Evolutionary conservation across 1,140 invertebrate species (phyloP).

Genomic region (Euura saliciscinereae): DNA sequence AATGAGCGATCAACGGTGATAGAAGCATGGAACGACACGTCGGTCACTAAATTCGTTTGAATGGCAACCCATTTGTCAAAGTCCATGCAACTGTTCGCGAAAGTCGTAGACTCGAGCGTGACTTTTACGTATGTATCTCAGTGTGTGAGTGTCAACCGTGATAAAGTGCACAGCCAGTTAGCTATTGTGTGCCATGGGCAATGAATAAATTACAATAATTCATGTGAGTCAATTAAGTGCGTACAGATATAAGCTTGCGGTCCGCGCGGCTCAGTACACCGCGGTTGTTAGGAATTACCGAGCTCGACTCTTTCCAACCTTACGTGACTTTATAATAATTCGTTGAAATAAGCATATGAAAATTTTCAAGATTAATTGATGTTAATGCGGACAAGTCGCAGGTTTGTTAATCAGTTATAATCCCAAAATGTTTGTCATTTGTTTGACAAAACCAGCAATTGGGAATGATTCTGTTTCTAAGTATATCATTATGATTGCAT

Average conservation of each 20-base stretch:
- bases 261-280: not conserved
- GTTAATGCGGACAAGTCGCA: not conserved
- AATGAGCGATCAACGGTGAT: not conserved
- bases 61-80: not conserved
- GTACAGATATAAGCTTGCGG: not conserved
- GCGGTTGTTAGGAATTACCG: not conserved
- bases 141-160: not conserved
- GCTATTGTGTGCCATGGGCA: slow-evolving; percentile 6
- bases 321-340: not conserved
- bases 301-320: not conserved
- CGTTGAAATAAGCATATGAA: not conserved
- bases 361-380: not conserved
- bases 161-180: slow-evolving; percentile 4
- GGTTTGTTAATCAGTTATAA: slow-evolving; percentile 1
- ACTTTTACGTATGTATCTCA: not conserved
- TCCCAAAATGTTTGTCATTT: not conserved
- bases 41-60: not conserved
- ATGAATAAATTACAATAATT: slow-evolving; percentile 8
- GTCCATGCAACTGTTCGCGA: not conserved
- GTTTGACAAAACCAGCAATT: not conserved
- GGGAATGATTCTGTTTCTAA: too few species aligned
- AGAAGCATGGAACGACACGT: not conserved
- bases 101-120: not conserved
- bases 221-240: slow-evolving; percentile 7
- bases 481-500: too few species aligned